Evolutionary conservation across 2,888 invertebrate species (phyloP).

Genomic region (Drosophila meridionalis): DNA sequence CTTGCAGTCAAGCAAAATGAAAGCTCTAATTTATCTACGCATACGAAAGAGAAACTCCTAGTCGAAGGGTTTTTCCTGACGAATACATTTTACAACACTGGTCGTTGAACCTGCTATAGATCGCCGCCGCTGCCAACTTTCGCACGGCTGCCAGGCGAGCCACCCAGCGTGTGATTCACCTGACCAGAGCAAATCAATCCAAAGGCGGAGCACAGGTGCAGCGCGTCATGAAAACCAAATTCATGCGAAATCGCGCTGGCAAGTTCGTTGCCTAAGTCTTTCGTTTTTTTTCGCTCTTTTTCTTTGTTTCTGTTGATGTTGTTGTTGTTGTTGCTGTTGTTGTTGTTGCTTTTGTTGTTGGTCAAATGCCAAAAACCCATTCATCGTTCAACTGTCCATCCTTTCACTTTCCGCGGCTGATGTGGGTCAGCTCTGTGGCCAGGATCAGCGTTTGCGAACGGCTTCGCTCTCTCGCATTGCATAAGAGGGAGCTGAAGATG

Average conservation of each 20-base stretch:
- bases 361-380: slow-evolving; percentile 13
- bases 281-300: slow-evolving; percentile 26
- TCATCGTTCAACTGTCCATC: slow-evolving; percentile 29
- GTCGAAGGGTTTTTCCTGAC: neutral
- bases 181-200: slow-evolving; percentile 12
- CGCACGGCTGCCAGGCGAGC: slow-evolving; percentile 21
- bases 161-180: slow-evolving; percentile 3
- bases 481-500: slow-evolving; percentile 13
- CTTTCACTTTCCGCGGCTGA: slow-evolving; percentile 56
- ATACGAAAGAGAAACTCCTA: neutral
- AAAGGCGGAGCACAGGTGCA: slow-evolving; percentile 31
- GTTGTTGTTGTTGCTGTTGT: neutral
- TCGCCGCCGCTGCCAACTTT: slow-evolving; percentile 42
- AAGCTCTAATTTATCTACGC: neutral
- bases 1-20: neutral
- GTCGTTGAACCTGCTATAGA: slow-evolving; percentile 23
- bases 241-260: slow-evolving; percentile 27
- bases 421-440: slow-evolving; percentile 51
- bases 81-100: slow-evolving; percentile 1
- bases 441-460: slow-evolving; percentile 44
- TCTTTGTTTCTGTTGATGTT: neutral
- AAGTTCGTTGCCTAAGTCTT: slow-evolving; percentile 77
- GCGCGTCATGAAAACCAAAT: slow-evolving; percentile 45
- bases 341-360: slow-evolving; percentile 5
- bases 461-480: slow-evolving; percentile 29